phyloP scores from a whole-genome alignment of 53 echinoderm and acorn worm species.

The Glandiceps talaboti region DNA sequence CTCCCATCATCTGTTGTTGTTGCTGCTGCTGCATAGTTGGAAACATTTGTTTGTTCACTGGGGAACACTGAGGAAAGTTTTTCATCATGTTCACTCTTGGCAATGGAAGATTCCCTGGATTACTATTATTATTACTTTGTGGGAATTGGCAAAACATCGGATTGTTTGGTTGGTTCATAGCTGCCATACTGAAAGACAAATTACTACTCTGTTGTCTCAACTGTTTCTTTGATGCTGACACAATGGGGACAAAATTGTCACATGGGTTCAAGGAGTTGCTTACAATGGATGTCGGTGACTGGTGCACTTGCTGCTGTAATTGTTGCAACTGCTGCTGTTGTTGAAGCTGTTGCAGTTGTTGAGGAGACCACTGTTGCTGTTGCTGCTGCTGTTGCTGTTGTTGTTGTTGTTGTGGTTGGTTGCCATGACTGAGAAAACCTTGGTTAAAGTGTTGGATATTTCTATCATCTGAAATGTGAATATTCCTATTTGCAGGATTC shows the following conservation, averaged over 20 bases:
- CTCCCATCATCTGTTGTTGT: neutral
- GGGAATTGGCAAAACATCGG: neutral
- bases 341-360: neutral
- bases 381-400: neutral
- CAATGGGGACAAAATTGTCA: neutral
- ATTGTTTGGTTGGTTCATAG: neutral
- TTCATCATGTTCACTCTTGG: neutral
- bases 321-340: neutral
- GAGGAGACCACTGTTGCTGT: neutral
- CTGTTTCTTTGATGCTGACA: neutral
- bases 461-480: neutral
- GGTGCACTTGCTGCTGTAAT: neutral
- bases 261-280: neutral
- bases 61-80: neutral
- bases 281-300: neutral
- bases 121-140: neutral
- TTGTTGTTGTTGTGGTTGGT: neutral
- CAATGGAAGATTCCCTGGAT: neutral
- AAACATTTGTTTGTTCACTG: neutral
- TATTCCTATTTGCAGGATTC: neutral
- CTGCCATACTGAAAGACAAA: neutral
- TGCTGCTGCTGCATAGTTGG: neutral
- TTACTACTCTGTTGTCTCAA: neutral
- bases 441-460: neutral
- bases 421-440: neutral